Evolutionary conservation across 2,797 vertebrate genomes (phyloP), one percentile per base, ranked within the genome.

Genomic region (Siniperca scherzeri): DNA sequence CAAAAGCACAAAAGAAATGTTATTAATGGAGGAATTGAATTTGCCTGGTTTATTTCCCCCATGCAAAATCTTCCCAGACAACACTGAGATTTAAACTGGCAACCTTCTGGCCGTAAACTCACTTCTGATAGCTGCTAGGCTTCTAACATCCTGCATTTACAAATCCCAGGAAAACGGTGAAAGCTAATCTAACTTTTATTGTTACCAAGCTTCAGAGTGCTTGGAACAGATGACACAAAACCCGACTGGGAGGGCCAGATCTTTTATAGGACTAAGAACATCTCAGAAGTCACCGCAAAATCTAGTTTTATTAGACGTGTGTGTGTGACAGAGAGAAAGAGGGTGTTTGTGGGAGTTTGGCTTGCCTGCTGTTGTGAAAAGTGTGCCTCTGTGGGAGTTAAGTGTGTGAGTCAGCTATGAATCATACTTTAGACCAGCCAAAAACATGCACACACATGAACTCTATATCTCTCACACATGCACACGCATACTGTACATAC

Each of bases 361-460:
- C 94, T 93, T 50, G 89, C 90, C 91, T 91, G 91, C 91, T 94
- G 91, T 91, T 92, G 94, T 94, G 94, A 92, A 94, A 94, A 95
- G 94, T 95, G 94, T 95, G 92, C 93, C 88, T 92, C 87, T 92
- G 95, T 95, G 91, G 95, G 95, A 94, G 95, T 95, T 74, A 89
- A 95, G 95, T 91, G 90, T 87, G 92, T 96, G 95, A 96, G 92
- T 96, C 95, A 96, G 91, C 83, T 74, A 84, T 96, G 95, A 96
- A 93, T 96, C 95, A 96, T 83, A 71, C 87, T 86, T 85, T 90
- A 82, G 70, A 93, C 76, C 84, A 76, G 81, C 83, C 82, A 83
- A 84, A 85, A 76, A 73, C 85, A 80, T 74, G 74, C 81, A 82
- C 83, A 85, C 77, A 71, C 85, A 78, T 74, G 74, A 85, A 78